Conservation (phyloP, 2,888 invertebrate species). For the Synanthedon tipuliformis region DNA sequence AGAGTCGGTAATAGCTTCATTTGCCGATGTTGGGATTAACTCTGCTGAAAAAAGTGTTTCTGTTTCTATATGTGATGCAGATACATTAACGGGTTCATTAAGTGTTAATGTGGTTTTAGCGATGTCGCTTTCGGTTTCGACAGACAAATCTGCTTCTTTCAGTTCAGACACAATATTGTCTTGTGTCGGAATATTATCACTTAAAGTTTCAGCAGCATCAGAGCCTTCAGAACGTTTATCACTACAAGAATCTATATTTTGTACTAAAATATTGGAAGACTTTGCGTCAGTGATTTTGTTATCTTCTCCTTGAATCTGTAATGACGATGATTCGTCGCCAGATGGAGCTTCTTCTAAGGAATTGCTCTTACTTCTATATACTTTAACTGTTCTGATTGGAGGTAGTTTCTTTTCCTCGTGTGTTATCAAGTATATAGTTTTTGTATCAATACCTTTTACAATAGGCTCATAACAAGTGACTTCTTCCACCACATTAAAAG, state of each 20-base stretch:
- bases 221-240: not conserved
- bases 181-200: not conserved
- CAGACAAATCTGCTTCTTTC: not conserved
- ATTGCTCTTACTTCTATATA: conserved; percentile 74
- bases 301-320: conserved; percentile 14
- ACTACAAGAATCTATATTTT: not conserved
- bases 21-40: not conserved
- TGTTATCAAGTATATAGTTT: conserved; percentile 74
- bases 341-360: conserved; percentile 40
- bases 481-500: conserved; percentile 40
- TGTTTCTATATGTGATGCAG: conserved; percentile 1
- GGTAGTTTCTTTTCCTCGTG: conserved; percentile 78
- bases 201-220: not conserved
- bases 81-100: not conserved
- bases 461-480: conserved; percentile 36
- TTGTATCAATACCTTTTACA: conserved; percentile 40
- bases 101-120: not conserved
- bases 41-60: conserved; percentile 1
- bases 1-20: conserved; percentile 14
- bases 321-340: conserved; percentile 13
- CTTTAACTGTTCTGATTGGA: conserved; percentile 68
- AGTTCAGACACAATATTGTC: not conserved
- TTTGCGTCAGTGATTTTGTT: conserved; percentile 30
- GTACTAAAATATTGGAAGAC: conserved; percentile 26
- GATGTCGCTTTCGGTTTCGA: not conserved